phyloP scores from a whole-genome alignment of 1,140 invertebrate species.

The Zaprionus davidi region DNA sequence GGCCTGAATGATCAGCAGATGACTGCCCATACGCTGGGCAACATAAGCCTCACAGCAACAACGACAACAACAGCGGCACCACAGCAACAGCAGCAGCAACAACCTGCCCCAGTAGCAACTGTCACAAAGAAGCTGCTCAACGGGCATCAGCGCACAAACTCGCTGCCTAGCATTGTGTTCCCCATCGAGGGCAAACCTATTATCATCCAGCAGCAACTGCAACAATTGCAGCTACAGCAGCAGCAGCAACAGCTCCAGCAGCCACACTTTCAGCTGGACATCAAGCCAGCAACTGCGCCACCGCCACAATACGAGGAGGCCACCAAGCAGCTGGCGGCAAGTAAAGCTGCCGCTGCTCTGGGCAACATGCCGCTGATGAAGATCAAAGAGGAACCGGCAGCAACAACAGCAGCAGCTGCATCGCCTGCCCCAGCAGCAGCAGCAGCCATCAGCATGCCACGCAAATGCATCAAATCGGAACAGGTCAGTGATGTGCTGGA shows the following conservation, averaged over 20 bases:
- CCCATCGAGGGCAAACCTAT: constrained; percentile 77
- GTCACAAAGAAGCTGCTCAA: constrained; percentile 73
- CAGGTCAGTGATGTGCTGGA: constrained; percentile 97
- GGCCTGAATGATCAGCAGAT: constrained; percentile 80
- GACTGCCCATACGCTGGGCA: constrained; percentile 79
- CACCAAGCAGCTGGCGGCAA: constrained; percentile 86
- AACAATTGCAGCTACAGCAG: constrained; percentile 68
- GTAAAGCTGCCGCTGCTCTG: constrained; percentile 68
- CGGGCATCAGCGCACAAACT: constrained; percentile 79
- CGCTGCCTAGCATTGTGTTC: constrained; percentile 78
- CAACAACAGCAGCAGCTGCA: constrained; percentile 29
- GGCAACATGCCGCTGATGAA: constrained; percentile 64
- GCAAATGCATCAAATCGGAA: constrained; percentile 90
- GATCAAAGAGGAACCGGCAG: constrained; percentile 75
- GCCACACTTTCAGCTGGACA: constrained; percentile 78
- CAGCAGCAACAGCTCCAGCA: constrained; percentile 49
- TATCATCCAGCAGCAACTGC: constrained; percentile 72
- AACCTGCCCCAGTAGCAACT: neutral
- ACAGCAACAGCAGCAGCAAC: constrained; percentile 32
- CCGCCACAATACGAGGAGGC: constrained; percentile 89
- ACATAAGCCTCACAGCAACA: constrained; percentile 75
- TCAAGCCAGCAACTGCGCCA: constrained; percentile 73
- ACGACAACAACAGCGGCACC: constrained; percentile 47
- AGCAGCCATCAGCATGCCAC: constrained; percentile 41
- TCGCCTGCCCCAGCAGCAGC: constrained; percentile 23